Percentiles rank a stretch among this genome's conserved stretches.
phyloP scores from a whole-genome alignment of 2,888 invertebrate species.

The Nomada ruficornis region DNA sequence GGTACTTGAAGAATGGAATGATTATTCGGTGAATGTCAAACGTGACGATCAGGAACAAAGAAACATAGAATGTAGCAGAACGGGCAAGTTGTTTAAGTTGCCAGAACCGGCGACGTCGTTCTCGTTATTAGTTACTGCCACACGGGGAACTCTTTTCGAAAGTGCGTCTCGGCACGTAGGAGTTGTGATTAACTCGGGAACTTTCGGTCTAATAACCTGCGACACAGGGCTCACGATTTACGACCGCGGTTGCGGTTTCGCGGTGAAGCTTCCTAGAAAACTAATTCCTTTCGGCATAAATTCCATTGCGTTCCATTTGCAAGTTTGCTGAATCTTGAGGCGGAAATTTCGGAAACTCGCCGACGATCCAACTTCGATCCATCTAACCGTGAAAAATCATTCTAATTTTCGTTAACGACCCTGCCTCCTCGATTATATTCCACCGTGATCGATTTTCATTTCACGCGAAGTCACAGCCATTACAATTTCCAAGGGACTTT shows the following conservation, averaged over 20 bases:
- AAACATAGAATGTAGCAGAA: constrained; percentile 44
- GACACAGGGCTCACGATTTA: constrained; percentile 57
- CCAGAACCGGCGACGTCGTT: constrained; percentile 26
- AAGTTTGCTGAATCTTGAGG: constrained; percentile 21
- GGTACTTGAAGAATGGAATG: background rate
- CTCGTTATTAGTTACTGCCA: constrained; percentile 60
- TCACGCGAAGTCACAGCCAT: too few species aligned
- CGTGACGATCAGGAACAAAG: constrained; percentile 36
- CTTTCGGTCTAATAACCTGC: constrained; percentile 66
- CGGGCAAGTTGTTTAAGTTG: constrained; percentile 58
- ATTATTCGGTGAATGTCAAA: constrained; percentile 17
- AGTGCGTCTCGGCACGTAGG: constrained; percentile 53
- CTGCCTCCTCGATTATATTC: too few species aligned
- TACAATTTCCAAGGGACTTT: too few species aligned
- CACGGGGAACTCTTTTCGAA: constrained; percentile 51
- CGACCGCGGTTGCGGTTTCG: constrained; percentile 57
- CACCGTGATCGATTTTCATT: too few species aligned
- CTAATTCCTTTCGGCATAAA: constrained; percentile 61
- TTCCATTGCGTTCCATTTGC: constrained; percentile 49
- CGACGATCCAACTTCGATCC: background rate
- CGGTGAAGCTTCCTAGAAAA: constrained; percentile 50
- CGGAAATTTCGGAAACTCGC: constrained; percentile 40
- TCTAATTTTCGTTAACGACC: background rate
- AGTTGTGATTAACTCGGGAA: constrained; percentile 69
- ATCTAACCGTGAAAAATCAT: background rate